Base-by-base conservation (phyloP, 64 coral and sea anemone genomes). In the Exaiptasia diaphana region DNA sequence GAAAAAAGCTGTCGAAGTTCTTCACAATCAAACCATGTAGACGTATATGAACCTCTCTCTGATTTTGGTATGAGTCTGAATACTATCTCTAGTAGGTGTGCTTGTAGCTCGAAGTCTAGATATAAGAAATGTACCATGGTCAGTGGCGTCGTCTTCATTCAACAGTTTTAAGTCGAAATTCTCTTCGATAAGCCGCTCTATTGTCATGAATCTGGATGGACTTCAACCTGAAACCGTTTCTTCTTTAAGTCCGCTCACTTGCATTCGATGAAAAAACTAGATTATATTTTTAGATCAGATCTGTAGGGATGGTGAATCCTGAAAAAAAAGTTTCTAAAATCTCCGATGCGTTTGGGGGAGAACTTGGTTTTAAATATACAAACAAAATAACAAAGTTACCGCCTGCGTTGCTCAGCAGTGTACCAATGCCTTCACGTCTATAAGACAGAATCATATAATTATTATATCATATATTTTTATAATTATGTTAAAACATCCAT, bases 41-140 rank as follows among this genome's bases (percentile, higher is more conserved):
- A 25, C 28, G 13, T 37, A 20, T 21, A 46, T 43, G 40, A 15
- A 3, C 5, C 24, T 40, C 69, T 73, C 15, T 73, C 69, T 45
- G 38, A 25, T 49, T 12, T 22, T 5, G 38, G 20, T 18, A 73
- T 25, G 13, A 73, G 69, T 46, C 69, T 42, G 27, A 73, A 73
- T 25, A 48, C 39, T 40, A 73, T 45, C 25, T 73, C 69, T 1
- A 73, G 44, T 48, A 73, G 2, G 13, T 42, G 44, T 3, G 69
- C 69, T 73, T 73, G 69, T 30, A 73, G 69, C n/a, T 73, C 69
- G 45, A 46, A 73, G 45, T 73, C 69, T 73, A 25, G 20, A 15
- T 1, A 1, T 28, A 25, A 73, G n/a, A 72, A 22, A 37, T 17
- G n/a, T n/a, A n/a, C n/a, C n/a, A n/a, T n/a, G n/a, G n/a, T n/a